These are phyloP conservation scores for Anodontia alba DNA, from an alignment of 2,888 invertebrate species.

Conservation along the genomic window DNA sequence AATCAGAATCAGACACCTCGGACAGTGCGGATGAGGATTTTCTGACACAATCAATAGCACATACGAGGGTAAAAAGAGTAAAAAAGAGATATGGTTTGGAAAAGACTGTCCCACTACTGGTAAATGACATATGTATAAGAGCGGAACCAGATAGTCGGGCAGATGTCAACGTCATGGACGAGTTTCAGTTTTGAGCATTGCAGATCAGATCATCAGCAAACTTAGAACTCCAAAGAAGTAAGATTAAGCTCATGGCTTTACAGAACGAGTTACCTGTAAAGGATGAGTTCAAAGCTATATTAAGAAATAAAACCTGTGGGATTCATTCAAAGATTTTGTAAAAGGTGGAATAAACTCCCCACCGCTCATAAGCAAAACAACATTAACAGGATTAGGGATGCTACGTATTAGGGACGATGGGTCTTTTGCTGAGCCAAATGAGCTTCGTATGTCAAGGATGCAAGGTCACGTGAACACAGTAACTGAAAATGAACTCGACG, in stretches of 20 bases:
- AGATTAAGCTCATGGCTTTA: constrained; percentile 3
- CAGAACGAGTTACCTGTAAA: constrained; percentile 7
- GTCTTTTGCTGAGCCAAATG: too few relatives aligned
- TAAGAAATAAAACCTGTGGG: constrained; percentile 24
- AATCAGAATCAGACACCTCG: neutral
- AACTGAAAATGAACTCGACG: neutral
- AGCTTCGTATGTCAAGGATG: constrained; percentile 15
- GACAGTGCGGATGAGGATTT: neutral
- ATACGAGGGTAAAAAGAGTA: constrained; percentile 7
- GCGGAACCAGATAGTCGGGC: constrained; percentile 30
- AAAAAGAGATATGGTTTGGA: constrained; percentile 2
- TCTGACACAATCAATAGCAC: neutral
- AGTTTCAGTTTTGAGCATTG: constrained; percentile 16
- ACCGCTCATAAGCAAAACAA: constrained; percentile 21
- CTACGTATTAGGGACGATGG: too few relatives aligned
- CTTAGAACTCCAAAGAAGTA: constrained; percentile 10
- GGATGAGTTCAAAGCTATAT: constrained; percentile 6
- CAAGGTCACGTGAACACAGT: constrained; percentile 8
- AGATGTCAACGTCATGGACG: constrained; percentile 32
- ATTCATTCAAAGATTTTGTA: constrained; percentile 6
- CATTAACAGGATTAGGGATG: constrained; percentile 16
- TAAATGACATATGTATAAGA: constrained; percentile 18
- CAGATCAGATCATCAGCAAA: neutral
- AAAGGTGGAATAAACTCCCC: neutral
- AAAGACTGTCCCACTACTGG: constrained; percentile 7